A percentile compares a stretch with the other conserved stretches of the same genome.
These are phyloP conservation scores for Eonycteris spelaea DNA, from an alignment of 2,113 vertebrate genomes.

Conservation along the genomic window DNA sequence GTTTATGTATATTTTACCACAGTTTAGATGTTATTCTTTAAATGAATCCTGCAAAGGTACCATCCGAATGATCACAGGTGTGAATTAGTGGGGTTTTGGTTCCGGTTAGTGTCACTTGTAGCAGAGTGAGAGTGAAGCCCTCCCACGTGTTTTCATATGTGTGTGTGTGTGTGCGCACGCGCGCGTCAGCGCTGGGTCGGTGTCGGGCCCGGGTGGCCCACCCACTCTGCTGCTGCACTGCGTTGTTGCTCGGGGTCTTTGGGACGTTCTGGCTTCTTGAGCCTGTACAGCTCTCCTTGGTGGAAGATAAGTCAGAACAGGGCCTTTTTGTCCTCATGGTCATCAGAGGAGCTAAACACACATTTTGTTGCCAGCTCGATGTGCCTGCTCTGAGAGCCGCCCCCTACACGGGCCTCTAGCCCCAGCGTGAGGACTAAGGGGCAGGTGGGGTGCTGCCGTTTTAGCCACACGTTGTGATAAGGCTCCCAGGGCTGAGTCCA, in stretches of 20 bases:
- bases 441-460: accelerated
- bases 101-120: not conserved
- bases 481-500: accelerated
- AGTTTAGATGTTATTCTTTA: not conserved
- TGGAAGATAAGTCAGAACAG: accelerated
- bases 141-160: accelerated
- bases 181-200: accelerated
- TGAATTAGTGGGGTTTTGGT: not conserved
- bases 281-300: not conserved
- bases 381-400: not conserved
- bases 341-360: not conserved
- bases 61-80: accelerated
- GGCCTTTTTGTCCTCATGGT: accelerated
- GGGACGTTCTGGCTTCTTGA: accelerated
- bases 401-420: accelerated
- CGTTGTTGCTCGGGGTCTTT: not conserved
- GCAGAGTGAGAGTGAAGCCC: accelerated
- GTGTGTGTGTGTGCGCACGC: not conserved
- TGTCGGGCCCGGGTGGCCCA: accelerated
- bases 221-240: accelerated
- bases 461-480: accelerated
- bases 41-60: not conserved
- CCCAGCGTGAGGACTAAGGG: not conserved
- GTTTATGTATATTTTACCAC: not conserved
- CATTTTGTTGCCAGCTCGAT: accelerated